Conservation (phyloP, 64 coral and sea anemone genomes). For the Trachythela sp. region DNA sequence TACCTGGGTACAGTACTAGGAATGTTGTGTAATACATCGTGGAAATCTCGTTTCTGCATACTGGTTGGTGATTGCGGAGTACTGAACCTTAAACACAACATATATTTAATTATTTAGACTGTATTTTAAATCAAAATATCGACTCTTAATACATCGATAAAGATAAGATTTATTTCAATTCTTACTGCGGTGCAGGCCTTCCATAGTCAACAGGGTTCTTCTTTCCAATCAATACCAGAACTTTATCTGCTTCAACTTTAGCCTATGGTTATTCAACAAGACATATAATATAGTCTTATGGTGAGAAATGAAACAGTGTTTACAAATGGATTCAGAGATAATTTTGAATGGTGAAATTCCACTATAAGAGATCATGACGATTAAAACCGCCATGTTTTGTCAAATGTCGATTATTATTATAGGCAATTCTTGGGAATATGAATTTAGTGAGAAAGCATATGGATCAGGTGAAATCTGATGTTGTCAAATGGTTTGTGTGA, state of each 20-base stretch:
- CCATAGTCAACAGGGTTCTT: conserved; percentile 20
- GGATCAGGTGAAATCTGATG: too few relatives aligned
- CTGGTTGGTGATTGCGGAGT: not conserved
- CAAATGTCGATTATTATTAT: too few relatives aligned
- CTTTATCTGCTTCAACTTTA: conserved; percentile 88
- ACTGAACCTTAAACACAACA: not conserved
- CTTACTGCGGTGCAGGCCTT: not conserved
- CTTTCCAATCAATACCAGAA: conserved; percentile 70
- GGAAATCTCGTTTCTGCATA: conserved; percentile 1
- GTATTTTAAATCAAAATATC: not conserved
- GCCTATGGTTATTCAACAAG: conserved; percentile 31
- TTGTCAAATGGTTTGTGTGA: too few relatives aligned
- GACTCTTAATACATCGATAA: not conserved
- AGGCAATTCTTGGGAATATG: too few relatives aligned
- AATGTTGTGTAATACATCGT: not conserved
- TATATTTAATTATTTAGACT: not conserved
- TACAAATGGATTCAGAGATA: too few relatives aligned
- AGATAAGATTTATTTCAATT: not conserved
- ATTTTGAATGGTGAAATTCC: too few relatives aligned
- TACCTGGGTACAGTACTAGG: not conserved
- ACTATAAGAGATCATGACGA: too few relatives aligned
- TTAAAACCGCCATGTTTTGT: too few relatives aligned
- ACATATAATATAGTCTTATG: not conserved
- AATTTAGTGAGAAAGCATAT: too few relatives aligned
- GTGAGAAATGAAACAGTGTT: too few relatives aligned